Evolutionary conservation across 2,797 vertebrate genomes (phyloP), one percentile per base, ranked within the genome.

Genomic region (Pipistrellus kuhlii): DNA sequence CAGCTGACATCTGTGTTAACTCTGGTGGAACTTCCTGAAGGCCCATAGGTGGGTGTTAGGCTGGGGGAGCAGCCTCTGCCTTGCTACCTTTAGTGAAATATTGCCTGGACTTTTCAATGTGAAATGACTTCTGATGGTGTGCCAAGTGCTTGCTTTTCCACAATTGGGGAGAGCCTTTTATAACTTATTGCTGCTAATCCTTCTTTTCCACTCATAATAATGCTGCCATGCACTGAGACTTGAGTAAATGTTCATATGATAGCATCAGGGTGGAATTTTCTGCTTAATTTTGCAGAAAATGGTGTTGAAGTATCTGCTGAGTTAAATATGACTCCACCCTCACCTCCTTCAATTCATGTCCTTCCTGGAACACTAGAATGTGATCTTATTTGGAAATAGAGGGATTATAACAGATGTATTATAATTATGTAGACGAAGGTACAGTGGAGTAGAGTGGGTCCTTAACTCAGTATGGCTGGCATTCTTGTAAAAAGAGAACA

Each of bases 1-100:
- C 84, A 53, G 62, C 66, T 71, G 85, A 93, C 95, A 76, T 94
- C 90, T 96, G 93, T 21, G 85, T 85, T 78, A 84, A 72, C 76
- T 94, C 88, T 51, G 51, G 69, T 14, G 64, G 66, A 84, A 35
- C 86, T 8, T 30, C 76, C 53, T 30, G 30, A 69, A 92, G 82
- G 41, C 18, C 59, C 3, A 1, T 13, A 78, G 51, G 87, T 92
- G 57, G 71, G 53, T 44, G 30, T 80, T 66, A 55, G 71, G 25
- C 66, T 64, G 1, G 46, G 71, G 46, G 38, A 38, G 64, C 15
- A 48, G 86, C 4, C 66, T 64, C 20, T 27, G 44, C 51, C 55
- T 48, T 64, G 23, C 23, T 72, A 51, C 55, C 21, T 8, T 44
- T 35, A 30, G 77, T 83, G 93, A 95, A 85, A 85, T 64, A 57